Evolutionary conservation across 2,888 invertebrate species (phyloP).

Genomic region (Sepiola atlantica): DNA sequence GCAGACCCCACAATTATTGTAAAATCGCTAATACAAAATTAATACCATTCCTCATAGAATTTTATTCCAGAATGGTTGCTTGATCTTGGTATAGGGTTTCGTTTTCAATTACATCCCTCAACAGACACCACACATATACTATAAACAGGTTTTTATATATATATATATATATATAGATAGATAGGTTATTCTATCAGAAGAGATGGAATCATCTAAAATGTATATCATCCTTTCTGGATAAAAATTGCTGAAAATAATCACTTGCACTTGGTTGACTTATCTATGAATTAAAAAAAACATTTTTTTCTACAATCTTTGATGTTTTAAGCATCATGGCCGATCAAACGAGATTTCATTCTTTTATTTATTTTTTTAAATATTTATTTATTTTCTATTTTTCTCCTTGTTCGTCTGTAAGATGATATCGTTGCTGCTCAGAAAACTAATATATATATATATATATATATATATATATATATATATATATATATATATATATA

Average conservation of each 20-base stretch:
- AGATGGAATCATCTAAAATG: neutral
- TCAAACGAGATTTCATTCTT: neutral
- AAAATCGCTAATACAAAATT: too few species aligned
- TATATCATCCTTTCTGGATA: neutral
- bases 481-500: too few species aligned
- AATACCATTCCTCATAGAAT: too few species aligned
- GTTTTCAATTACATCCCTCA: too few species aligned
- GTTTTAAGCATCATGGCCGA: neutral
- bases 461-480: too few species aligned
- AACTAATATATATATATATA: too few species aligned
- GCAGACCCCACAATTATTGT: too few species aligned
- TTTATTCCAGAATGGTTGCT: too few species aligned
- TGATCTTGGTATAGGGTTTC: too few species aligned
- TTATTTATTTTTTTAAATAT: neutral
- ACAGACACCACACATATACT: too few species aligned
- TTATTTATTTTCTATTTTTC: neutral
- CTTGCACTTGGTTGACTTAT: neutral
- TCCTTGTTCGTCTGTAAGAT: neutral
- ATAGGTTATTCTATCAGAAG: neutral
- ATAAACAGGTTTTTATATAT: too few species aligned
- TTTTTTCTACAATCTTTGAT: neutral
- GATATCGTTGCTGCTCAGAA: neutral
- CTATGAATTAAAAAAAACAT: neutral
- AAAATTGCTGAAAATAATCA: slow-evolving; percentile 32
- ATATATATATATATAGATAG: too few species aligned